These are phyloP conservation scores for Perizoma affinitatum DNA, from an alignment of 2,888 invertebrate genomes.

Conservation along the genomic window DNA sequence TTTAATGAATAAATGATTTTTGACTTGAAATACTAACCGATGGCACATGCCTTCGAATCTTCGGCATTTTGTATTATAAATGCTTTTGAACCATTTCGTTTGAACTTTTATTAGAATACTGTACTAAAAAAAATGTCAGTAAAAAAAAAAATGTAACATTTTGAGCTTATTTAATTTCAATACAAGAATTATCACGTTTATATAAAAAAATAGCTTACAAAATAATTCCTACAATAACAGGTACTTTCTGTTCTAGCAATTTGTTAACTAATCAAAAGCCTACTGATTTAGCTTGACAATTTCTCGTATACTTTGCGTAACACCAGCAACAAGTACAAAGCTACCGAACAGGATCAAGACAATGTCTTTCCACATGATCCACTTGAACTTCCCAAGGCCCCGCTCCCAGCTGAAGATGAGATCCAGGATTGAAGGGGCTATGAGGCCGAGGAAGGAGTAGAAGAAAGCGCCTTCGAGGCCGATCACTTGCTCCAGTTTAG, in stretches of 20 bases:
- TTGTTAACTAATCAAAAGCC: neutral
- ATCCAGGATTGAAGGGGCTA: conserved; percentile 89
- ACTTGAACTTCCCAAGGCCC: conserved; percentile 86
- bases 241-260: neutral
- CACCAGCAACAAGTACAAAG: conserved; percentile 88
- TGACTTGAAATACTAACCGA: no score
- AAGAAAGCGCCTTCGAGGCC: conserved; percentile 84
- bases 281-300: conserved; percentile 48
- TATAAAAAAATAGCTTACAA: no score
- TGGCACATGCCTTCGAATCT: no score
- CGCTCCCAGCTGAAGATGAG: conserved; percentile 88
- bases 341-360: conserved; percentile 85
- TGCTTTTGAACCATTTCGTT: no score
- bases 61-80: no score
- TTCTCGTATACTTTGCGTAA: conserved; percentile 75
- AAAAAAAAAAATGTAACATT: no score
- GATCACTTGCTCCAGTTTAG: conserved; percentile 74
- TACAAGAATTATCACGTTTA: no score
- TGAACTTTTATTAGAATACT: no score
- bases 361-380: conserved; percentile 88
- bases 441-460: conserved; percentile 89
- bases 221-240: neutral
- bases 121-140: no score
- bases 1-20: no score
- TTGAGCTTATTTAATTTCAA: no score